These are phyloP conservation scores for Sebastes miniatus DNA, from an alignment of 2,797 vertebrate genomes.

Conservation along the genomic window DNA sequence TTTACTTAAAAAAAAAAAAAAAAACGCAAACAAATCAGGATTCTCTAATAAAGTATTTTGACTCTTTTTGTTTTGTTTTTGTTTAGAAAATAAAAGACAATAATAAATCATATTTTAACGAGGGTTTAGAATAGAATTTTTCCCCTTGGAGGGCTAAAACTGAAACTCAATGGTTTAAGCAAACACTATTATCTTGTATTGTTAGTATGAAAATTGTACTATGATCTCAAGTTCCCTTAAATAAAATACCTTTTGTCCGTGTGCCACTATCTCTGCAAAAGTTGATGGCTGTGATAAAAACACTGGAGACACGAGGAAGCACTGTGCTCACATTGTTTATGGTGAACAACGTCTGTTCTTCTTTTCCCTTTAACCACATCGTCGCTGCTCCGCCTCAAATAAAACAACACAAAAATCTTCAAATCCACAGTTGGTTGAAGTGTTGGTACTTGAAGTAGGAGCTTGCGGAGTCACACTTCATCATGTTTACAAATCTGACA, in stretches of 20 bases:
- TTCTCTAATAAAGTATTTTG: neutral
- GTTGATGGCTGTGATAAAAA: neutral
- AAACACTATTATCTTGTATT: neutral
- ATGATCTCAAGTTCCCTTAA: too few species aligned
- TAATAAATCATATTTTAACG: neutral
- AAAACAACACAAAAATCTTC: neutral
- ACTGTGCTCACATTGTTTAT: neutral
- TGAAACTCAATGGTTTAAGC: too few species aligned
- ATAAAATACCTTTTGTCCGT: too few species aligned
- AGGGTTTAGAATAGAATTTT: neutral
- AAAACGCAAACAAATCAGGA: neutral
- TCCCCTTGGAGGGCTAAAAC: too few species aligned
- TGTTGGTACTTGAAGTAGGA: neutral
- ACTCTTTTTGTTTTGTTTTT: neutral
- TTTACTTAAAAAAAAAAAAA: neutral
- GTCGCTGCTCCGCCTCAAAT: neutral
- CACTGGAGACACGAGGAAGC: neutral
- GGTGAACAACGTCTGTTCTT: neutral
- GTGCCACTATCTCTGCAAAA: neutral
- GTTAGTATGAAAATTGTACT: too few species aligned
- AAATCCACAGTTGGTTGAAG: neutral
- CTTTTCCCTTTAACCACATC: conserved; percentile 15
- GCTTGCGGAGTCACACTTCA: neutral
- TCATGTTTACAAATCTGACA: neutral
- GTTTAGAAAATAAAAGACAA: neutral